Base-by-base conservation (phyloP, 2,888 invertebrate species). In the Cyrtodaria siliqua region DNA sequence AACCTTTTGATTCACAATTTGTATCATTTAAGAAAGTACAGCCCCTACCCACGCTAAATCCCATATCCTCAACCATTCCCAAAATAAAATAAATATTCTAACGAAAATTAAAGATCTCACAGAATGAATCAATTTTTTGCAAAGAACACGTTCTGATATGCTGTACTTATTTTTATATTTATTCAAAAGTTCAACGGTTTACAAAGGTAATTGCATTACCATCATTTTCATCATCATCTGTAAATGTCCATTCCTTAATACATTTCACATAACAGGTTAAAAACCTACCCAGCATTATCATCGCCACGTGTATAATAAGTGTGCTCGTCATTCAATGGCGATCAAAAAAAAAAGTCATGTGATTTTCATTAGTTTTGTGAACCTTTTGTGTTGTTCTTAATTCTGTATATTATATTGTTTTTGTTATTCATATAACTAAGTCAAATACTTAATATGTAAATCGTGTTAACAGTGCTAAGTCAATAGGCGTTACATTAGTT, bases 201-300 rank as follows among this genome's bases (percentile, higher is more conserved):
- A 12, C 33, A 33, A 52, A 52, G 63, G 63, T 63, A 63, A 63
- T 63, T 33, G 44, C 24, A 63, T 63, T 49, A 66, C 56, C 56
- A 27, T 23, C 33, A 14, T 27, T 52, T 27, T 23, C 20, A 16
- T 14, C 52, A 52, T 66, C 64, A 44, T 55, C 24, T 66, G 44
- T 66, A 49, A 12, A 66, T 29, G 56, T 47, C n/a, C 52, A 52
- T 63, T 47, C 23, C 47, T 26, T 12, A 24, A 24, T 16, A 3
- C 24, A 24, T 24, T 52, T 52, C 66, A 66, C 29, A 44, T 47
- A 55, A 9, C 26, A 44, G 66, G 66, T 66, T 66, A 9, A 20
- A 66, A 47, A 66, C 56, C 56, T 56, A 3, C n/a, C 66, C 66
- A 66, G 66, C 66, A 66, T 66, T 66, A 56, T 49, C 56, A 56